Evolutionary conservation across 2,888 invertebrate genomes (phyloP), one percentile per base, ranked within the genome.

Genomic region (Drosophila nr. perissopoda): DNA sequence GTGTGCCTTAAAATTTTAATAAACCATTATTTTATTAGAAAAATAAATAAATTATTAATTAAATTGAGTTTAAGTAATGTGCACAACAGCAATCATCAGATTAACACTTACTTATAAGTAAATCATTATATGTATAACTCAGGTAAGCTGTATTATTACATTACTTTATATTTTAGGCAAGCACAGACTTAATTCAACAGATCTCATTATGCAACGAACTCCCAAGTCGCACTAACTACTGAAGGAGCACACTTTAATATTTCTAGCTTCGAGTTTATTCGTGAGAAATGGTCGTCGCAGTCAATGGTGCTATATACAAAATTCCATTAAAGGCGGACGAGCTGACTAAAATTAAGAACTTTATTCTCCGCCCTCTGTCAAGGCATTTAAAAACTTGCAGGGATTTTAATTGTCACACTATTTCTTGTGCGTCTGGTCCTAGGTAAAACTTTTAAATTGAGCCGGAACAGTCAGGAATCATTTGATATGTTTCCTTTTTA

Each of bases 391-490:
- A 64, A 79, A 42, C 77, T 58, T 59, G 54, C 40, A 65, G 71
- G 74, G 76, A 64, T 63, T 71, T 66, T 81, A 74, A 85, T 83
- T 85, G 76, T 74, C 67, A 65, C 79, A 73, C 75, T 74, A 64
- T 76, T 76, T 79, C 71, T 80, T 70, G 64, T 46, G 54, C 65
- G 62, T 58, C 53, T 57, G 65, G 21, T 69, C 40, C 25, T 13
- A 57, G 40, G 40, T 49, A 34, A 56, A 89, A 89, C 81, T 89
- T 90, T 88, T 80, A 87, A 87, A 87, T 89, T 87, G 83, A 74
- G 77, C 73, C 61, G 40, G 66, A 67, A 63, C 60, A 83, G 76
- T 74, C 69, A 69, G 85, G 80, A 81, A 77, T 88, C 78, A 83
- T 86, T 86, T 81, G 85, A 79, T 79, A 76, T 84, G 25, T 25